Conservation (phyloP, 2,888 invertebrate species). For the Eupithecia abbreviata region DNA sequence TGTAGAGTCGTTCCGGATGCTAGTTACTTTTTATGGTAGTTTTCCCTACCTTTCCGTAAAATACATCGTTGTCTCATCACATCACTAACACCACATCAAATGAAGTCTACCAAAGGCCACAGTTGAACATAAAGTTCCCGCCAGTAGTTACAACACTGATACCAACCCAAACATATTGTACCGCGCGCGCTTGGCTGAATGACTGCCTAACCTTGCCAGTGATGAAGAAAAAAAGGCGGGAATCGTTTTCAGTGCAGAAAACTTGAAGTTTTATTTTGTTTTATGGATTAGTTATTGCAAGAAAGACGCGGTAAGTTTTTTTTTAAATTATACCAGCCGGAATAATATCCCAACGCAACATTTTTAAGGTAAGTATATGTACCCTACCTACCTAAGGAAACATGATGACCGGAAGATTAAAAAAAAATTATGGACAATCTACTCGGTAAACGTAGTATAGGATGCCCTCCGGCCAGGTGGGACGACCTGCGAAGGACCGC, state of each 20-base stretch:
- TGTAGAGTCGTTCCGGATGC: background rate
- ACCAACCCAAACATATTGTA: conserved; percentile 57
- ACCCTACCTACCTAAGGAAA: too few relatives aligned
- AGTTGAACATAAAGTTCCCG: conserved; percentile 20
- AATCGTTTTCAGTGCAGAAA: conserved; percentile 44
- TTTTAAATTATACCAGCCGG: background rate
- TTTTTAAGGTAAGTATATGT: too few relatives aligned
- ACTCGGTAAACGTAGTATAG: too few relatives aligned
- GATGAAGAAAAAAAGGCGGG: conserved; percentile 52
- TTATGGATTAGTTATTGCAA: conserved; percentile 28
- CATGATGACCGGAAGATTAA: background rate
- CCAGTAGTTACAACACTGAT: conserved; percentile 31
- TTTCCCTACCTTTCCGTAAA: conserved; percentile 2
- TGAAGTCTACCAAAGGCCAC: conserved; percentile 15
- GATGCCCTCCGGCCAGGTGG: too few relatives aligned
- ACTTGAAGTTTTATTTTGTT: conserved; percentile 27
- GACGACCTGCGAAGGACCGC: too few relatives aligned
- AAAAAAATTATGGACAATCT: too few relatives aligned
- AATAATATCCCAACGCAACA: background rate
- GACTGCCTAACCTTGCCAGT: conserved; percentile 51
- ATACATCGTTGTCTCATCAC: background rate
- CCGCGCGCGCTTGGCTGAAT: conserved; percentile 57
- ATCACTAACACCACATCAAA: conserved; percentile 16
- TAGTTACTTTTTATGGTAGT: background rate
- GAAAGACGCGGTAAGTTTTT: background rate